Base-by-base conservation (phyloP, 1,140 invertebrate species). In the Maconellicoccus hirsutus region DNA sequence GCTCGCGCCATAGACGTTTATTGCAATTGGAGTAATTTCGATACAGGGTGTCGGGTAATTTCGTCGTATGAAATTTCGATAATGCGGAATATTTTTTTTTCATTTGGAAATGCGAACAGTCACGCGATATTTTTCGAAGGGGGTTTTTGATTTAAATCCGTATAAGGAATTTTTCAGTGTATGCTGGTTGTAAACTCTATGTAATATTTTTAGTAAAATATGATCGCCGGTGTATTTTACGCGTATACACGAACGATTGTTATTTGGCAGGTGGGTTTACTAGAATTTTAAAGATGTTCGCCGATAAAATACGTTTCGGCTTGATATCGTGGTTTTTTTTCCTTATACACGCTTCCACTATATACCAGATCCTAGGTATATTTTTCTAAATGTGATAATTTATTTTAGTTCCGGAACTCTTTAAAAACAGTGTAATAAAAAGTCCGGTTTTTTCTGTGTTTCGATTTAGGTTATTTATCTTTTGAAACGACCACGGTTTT, bases 311-410 rank as follows among this genome's bases (percentile, higher is more conserved):
- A 38, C 6, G 12, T 52, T 52, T 52, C 2, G 10, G 42, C 3
- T 52, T 38, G 33, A 14, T 14, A 38, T n/a, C n/a, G 29, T 12
- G 4, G 3, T 12, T 33, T 12, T 33, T 33, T 33, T 12, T 33
- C 12, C 29, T 6, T 33, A 12, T 33, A 33, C 29, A 33, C 29
- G 4, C 29, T 3, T 33, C 3, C 29, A 33, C 29, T 33, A 12
- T n/a, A n/a, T n/a, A n/a, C n/a, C n/a, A n/a, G n/a, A 33, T 12
- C 12, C 29, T 33, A 3, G 29, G 3, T 33, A 6, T 33, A 6
- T 33, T 52, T 19, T 52, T 52, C 42, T 52, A 52, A 52, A 52
- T 52, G 42, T 52, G 42, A 52, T 52, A 52, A 52, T 52, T 52
- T 52, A 52, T 52, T 52, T 52, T 16, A 52, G 42, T 52, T 52